These are phyloP conservation scores for Gallirallus australis DNA, from an alignment of 2,797 vertebrate species.

Conservation along the genomic window DNA sequence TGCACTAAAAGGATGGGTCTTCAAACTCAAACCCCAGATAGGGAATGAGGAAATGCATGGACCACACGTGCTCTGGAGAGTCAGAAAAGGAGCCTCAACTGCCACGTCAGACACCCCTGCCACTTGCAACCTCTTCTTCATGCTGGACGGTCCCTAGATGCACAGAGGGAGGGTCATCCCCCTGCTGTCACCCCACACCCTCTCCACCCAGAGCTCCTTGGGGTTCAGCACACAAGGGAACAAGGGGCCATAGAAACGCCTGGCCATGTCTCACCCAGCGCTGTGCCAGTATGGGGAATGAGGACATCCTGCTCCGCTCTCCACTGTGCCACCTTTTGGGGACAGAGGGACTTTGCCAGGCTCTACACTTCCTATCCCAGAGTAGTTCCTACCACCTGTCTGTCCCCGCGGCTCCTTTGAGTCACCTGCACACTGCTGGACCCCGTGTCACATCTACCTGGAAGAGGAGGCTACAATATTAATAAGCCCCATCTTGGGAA, in stretches of 20 bases:
- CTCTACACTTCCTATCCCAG: not conserved
- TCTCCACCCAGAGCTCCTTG: not conserved
- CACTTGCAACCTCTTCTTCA: not conserved
- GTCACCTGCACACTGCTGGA: rapidly evolving
- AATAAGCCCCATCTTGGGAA: not conserved
- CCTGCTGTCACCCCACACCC: too few species aligned
- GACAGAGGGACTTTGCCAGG: not conserved
- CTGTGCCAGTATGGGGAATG: not conserved
- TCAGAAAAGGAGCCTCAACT: not conserved
- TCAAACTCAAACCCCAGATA: not conserved
- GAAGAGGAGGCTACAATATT: not conserved
- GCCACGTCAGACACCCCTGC: not conserved
- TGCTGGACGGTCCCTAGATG: not conserved
- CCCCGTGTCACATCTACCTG: not conserved
- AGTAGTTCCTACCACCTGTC: rapidly evolving
- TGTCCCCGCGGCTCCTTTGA: rapidly evolving
- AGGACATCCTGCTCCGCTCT: not conserved
- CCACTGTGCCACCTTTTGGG: rapidly evolving
- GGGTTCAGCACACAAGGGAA: not conserved
- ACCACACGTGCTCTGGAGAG: not conserved
- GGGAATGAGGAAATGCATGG: rapidly evolving
- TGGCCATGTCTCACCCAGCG: not conserved
- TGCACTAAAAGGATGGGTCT: not conserved
- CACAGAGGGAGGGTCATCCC: not conserved
- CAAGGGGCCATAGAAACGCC: not conserved